A percentile compares a stretch with the other conserved stretches of the same genome.
These are phyloP conservation scores for Zele albiditarsus DNA, from an alignment of 2,888 invertebrate species.

Conservation along the genomic window DNA sequence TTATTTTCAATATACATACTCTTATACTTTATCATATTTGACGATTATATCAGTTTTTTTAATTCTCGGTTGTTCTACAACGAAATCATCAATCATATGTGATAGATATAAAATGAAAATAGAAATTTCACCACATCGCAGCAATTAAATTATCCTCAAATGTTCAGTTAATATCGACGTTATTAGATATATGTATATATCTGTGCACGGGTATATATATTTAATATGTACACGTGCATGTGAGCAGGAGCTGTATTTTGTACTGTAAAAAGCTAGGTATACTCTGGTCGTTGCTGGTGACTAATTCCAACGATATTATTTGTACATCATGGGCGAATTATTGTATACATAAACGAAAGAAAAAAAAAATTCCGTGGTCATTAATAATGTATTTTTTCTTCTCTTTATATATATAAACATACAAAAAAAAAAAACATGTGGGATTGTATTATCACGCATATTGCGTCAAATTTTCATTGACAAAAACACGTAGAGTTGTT, in stretches of 20 bases:
- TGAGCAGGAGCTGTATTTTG: constrained; percentile 70
- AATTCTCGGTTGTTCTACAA: not conserved
- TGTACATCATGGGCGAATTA: constrained; percentile 46
- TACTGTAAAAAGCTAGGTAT: constrained; percentile 71
- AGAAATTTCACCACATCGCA: not conserved
- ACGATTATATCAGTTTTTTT: not conserved
- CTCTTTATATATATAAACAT: not conserved
- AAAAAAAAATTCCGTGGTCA: constrained; percentile 25
- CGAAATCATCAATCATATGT: not conserved
- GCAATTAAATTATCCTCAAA: constrained; percentile 61
- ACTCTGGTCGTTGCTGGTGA: constrained; percentile 69
- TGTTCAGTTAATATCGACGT: constrained; percentile 63
- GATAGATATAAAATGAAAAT: not conserved
- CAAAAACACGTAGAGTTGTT: not conserved
- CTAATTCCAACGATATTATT: constrained; percentile 52
- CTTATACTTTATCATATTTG: not conserved
- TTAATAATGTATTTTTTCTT: constrained; percentile 22
- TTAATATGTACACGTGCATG: constrained; percentile 55
- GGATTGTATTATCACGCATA: not conserved
- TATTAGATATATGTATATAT: constrained; percentile 65
- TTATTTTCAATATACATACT: not conserved
- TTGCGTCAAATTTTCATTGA: not conserved
- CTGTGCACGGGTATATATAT: constrained; percentile 58
- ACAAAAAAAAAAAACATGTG: not conserved
- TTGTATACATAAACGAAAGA: constrained; percentile 29